Conservation (phyloP, 2,113 vertebrate genomes). For the Lycocorax pyrrhopterus region DNA sequence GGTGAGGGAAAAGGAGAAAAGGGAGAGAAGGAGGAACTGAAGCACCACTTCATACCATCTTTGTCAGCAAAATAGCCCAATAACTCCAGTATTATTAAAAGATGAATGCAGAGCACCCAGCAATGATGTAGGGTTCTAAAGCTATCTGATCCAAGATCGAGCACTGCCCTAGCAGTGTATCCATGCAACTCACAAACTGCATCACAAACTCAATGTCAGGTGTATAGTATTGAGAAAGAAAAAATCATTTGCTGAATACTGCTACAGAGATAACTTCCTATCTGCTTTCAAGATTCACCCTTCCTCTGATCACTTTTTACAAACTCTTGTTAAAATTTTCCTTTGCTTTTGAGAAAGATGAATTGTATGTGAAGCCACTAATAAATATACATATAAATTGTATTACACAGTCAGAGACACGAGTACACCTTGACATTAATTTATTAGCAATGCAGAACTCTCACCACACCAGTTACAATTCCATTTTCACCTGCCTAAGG, state of each 20-base stretch:
- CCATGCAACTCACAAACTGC: background rate
- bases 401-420: background rate
- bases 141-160: background rate
- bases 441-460: background rate
- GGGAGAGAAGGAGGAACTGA: background rate
- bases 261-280: background rate
- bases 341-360: background rate
- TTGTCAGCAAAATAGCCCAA: background rate
- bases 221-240: no score
- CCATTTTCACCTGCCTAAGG: constrained; percentile 25
- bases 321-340: background rate
- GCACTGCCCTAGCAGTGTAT: background rate
- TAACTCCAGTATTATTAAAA: background rate
- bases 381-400: background rate
- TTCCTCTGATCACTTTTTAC: background rate
- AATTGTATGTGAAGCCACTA: background rate
- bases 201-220: background rate
- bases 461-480: constrained; percentile 34
- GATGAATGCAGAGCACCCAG: background rate
- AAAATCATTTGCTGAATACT: background rate
- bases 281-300: background rate
- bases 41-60: background rate
- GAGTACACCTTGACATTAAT: background rate
- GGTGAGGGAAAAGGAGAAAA: background rate
- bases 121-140: background rate